A percentile compares a stretch with the other conserved stretches of the same genome.
Evolutionary conservation across 2,888 invertebrate species (phyloP).

Genomic region (Tubulanus polymorphus): DNA sequence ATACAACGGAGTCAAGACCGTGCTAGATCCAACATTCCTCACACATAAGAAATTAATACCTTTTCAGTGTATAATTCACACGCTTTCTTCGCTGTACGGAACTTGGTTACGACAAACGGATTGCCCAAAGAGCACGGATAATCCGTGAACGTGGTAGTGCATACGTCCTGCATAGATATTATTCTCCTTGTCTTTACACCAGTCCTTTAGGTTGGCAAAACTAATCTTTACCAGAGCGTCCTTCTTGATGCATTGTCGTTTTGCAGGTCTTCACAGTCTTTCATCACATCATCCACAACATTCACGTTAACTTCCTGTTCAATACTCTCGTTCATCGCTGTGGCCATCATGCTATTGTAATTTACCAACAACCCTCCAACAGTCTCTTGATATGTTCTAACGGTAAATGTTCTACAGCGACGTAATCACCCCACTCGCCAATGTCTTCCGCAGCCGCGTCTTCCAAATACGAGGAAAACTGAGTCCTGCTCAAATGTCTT

Average conservation of each 20-base stretch:
- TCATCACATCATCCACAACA: neutral
- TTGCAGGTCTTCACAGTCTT: neutral
- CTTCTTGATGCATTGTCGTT: neutral
- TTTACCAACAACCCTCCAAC: neutral
- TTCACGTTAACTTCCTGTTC: neutral
- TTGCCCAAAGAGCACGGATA: neutral
- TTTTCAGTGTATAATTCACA: neutral
- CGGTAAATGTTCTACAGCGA: neutral
- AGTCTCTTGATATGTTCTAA: neutral
- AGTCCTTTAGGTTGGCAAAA: neutral
- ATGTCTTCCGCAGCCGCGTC: neutral
- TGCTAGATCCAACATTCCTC: too few species aligned
- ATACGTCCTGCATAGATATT: neutral
- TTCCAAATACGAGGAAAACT: neutral
- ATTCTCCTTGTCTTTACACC: neutral
- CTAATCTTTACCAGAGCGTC: neutral
- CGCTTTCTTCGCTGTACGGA: neutral
- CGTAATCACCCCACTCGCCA: conserved; percentile 1
- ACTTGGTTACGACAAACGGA: neutral
- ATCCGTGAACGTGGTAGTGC: neutral
- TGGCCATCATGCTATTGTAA: neutral
- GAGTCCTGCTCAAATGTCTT: conserved; percentile 3
- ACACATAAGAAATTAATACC: too few species aligned
- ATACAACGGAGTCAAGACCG: too few species aligned
- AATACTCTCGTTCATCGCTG: neutral